These are phyloP conservation scores for Spilogale gracilis DNA, from an alignment of 2,113 vertebrate species.

Conservation along the genomic window DNA sequence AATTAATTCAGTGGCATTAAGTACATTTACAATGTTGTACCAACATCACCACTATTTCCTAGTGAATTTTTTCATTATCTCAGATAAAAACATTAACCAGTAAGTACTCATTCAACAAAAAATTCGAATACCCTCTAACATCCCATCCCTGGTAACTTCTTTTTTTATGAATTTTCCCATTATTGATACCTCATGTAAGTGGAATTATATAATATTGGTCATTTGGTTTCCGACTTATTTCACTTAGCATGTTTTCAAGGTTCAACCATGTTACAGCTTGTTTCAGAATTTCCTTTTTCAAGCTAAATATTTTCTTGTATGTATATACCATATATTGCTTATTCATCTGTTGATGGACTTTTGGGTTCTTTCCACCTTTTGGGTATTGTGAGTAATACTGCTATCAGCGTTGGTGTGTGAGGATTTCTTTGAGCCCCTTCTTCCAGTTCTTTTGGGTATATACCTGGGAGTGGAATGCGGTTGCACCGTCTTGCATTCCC, in stretches of 20 bases:
- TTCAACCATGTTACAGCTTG: background rate
- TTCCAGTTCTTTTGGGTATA: slow-evolving; percentile 1
- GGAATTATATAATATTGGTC: background rate
- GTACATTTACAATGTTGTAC: background rate
- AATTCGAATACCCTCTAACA: too few relatives aligned
- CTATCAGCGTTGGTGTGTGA: background rate
- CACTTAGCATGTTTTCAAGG: background rate
- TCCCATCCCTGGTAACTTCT: background rate
- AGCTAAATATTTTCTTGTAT: background rate
- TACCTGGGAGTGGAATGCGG: background rate
- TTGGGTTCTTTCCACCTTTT: background rate
- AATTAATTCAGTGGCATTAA: background rate
- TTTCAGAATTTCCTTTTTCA: background rate
- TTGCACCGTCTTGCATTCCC: background rate
- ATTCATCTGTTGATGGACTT: background rate
- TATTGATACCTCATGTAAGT: background rate
- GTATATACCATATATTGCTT: background rate
- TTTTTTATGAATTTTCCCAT: background rate
- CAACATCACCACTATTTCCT: background rate
- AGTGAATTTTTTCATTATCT: background rate
- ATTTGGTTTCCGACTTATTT: slow-evolving; percentile 27
- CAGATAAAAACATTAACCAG: background rate
- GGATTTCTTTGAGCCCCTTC: background rate
- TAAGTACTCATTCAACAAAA: background rate
- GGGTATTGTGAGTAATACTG: background rate